These are phyloP conservation scores for Physocephala rufipes DNA, from an alignment of 2,888 invertebrate genomes.

Conservation along the genomic window DNA sequence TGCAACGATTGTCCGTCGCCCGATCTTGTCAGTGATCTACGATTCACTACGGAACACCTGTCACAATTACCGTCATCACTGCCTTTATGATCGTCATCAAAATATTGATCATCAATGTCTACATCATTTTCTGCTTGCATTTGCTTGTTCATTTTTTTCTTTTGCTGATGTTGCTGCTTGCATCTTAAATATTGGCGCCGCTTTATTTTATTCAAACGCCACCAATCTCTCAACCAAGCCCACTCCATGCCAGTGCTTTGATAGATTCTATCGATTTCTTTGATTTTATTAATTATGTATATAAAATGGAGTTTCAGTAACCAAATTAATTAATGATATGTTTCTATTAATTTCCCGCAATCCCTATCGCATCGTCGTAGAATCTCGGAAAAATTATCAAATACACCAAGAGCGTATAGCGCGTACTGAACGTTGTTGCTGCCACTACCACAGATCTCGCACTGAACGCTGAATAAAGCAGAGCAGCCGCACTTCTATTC, in stretches of 20 bases:
- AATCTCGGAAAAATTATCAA: background rate
- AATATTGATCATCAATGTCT: conserved; percentile 33
- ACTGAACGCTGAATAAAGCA: conserved; percentile 28
- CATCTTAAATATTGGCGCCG: conserved; percentile 30
- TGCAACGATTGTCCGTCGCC: conserved; percentile 44
- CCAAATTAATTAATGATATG: background rate
- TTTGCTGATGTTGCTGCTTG: conserved; percentile 23
- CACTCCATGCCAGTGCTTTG: conserved; percentile 72
- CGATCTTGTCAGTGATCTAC: background rate
- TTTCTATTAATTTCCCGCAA: conserved; percentile 14
- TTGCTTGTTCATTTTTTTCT: no score
- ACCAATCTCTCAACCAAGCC: conserved; percentile 84
- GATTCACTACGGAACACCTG: background rate
- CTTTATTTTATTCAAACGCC: conserved; percentile 73
- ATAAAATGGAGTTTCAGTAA: background rate
- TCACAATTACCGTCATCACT: conserved; percentile 44
- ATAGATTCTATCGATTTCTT: background rate
- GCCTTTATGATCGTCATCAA: conserved; percentile 43
- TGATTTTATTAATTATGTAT: background rate
- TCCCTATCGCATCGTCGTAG: background rate
- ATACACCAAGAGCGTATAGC: background rate
- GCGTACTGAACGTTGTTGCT: conserved; percentile 15
- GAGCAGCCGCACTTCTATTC: background rate
- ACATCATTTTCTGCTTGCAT: conserved; percentile 20
- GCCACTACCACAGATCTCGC: conserved; percentile 11